Percentiles rank a stretch among this genome's conserved stretches.
These are phyloP conservation scores for Macropis europaea DNA, from an alignment of 2,888 invertebrate genomes.

Conservation along the genomic window DNA sequence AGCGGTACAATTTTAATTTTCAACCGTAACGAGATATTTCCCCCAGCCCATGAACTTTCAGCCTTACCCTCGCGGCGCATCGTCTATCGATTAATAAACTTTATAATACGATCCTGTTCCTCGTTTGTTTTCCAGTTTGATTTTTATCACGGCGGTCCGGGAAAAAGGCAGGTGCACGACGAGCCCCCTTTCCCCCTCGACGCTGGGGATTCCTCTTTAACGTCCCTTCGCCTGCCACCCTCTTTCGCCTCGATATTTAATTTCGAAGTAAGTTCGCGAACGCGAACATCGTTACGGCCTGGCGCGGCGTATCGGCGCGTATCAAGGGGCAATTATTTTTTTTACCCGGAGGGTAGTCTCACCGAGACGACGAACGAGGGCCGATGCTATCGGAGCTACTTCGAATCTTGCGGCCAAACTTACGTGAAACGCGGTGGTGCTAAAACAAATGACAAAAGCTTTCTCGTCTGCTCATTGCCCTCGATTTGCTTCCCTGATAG, in stretches of 20 bases:
- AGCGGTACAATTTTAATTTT: constrained; percentile 36
- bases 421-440: no score
- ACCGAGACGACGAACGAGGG: constrained; percentile 13
- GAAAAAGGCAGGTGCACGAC: constrained; percentile 64
- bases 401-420: no score
- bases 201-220: constrained; percentile 52
- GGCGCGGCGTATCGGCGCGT: constrained; percentile 67
- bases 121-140: constrained; percentile 74
- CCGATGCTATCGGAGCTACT: constrained; percentile 21
- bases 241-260: constrained; percentile 71
- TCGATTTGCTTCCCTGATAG: no score
- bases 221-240: constrained; percentile 35
- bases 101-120: constrained; percentile 74
- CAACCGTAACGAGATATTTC: constrained; percentile 43
- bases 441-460: not conserved
- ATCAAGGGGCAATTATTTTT: constrained; percentile 70
- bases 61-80: constrained; percentile 52
- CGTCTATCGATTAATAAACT: constrained; percentile 77
- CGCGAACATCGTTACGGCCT: constrained; percentile 64
- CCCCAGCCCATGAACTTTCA: constrained; percentile 24
- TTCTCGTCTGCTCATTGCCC: no score
- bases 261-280: constrained; percentile 71
- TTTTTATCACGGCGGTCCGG: constrained; percentile 67
- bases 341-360: constrained; percentile 56
- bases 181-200: constrained; percentile 20